These are phyloP conservation scores for Parnassius orleans DNA, from an alignment of 2,888 invertebrate genomes.

Conservation along the genomic window DNA sequence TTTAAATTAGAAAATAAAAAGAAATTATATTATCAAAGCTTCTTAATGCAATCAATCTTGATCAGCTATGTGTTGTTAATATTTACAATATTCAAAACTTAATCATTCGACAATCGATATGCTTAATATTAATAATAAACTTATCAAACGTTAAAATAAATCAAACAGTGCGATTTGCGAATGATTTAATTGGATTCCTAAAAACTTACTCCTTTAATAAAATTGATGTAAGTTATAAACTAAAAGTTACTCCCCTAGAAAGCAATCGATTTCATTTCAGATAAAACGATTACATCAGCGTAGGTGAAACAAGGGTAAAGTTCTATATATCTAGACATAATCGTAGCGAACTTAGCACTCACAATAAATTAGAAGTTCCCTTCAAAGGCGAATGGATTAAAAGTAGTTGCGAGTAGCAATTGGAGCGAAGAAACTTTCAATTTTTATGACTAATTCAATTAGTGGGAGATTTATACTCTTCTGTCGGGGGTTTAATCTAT, in stretches of 20 bases:
- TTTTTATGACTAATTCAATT: constrained; percentile 80
- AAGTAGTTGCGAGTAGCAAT: constrained; percentile 67
- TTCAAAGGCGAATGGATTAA: constrained; percentile 77
- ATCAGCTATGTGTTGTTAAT: too few relatives aligned
- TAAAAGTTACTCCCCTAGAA: constrained; percentile 37
- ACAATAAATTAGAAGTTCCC: constrained; percentile 78
- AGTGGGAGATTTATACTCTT: constrained; percentile 67
- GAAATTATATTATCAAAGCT: too few relatives aligned
- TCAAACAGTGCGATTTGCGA: constrained; percentile 5
- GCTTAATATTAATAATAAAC: too few relatives aligned
- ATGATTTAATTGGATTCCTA: constrained; percentile 22
- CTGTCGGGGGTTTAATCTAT: constrained; percentile 51
- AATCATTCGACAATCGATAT: too few relatives aligned
- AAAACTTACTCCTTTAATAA: constrained; percentile 21
- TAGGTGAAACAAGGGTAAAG: constrained; percentile 60
- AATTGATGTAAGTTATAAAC: constrained; percentile 26
- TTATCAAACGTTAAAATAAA: background rate
- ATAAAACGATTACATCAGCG: constrained; percentile 62
- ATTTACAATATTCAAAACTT: too few relatives aligned
- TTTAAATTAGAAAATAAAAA: too few relatives aligned
- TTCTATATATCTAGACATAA: constrained; percentile 61
- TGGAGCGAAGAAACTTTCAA: constrained; percentile 71
- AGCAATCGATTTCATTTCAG: constrained; percentile 49
- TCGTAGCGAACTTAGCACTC: constrained; percentile 74
- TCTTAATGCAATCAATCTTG: too few relatives aligned